Evolutionary conservation across 64 coral and sea anemone species (phyloP).

Genomic region (Hydrozoanthus tunicans): DNA sequence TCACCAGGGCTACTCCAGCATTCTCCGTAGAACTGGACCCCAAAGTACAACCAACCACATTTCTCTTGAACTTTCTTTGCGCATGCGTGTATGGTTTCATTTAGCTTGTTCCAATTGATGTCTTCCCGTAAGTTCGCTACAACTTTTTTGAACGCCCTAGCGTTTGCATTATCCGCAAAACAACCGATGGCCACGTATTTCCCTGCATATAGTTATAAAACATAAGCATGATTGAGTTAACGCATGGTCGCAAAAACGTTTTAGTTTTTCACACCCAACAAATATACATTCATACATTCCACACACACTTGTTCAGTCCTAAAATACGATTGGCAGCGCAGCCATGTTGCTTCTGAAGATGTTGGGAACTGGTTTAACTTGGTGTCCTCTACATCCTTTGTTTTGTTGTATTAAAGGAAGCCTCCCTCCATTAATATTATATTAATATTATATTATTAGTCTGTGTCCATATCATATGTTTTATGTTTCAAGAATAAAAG

Average conservation of each 20-base stretch:
- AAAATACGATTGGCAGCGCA: no score
- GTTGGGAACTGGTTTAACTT: no score
- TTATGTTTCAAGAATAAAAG: not conserved
- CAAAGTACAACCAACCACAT: conserved; percentile 34
- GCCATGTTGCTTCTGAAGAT: no score
- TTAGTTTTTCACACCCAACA: no score
- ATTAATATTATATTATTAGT: not conserved
- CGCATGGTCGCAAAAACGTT: no score
- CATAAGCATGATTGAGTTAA: no score
- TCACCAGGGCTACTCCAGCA: not conserved
- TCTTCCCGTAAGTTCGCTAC: conserved; percentile 7
- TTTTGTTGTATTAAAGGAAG: no score
- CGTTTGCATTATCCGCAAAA: not conserved
- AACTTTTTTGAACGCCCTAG: not conserved
- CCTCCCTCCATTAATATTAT: no score
- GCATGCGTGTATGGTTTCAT: not conserved
- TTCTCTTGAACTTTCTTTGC: conserved; percentile 26
- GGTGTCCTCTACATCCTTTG: no score
- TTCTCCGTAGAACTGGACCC: not conserved
- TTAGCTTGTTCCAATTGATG: conserved; percentile 22
- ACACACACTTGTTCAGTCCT: no score
- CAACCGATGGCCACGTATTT: not conserved
- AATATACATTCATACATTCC: no score
- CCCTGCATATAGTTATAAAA: not conserved
- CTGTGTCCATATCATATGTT: not conserved